Evolutionary conservation across 2,888 invertebrate genomes (phyloP).

Genomic region (Steinernema scapterisci): DNA sequence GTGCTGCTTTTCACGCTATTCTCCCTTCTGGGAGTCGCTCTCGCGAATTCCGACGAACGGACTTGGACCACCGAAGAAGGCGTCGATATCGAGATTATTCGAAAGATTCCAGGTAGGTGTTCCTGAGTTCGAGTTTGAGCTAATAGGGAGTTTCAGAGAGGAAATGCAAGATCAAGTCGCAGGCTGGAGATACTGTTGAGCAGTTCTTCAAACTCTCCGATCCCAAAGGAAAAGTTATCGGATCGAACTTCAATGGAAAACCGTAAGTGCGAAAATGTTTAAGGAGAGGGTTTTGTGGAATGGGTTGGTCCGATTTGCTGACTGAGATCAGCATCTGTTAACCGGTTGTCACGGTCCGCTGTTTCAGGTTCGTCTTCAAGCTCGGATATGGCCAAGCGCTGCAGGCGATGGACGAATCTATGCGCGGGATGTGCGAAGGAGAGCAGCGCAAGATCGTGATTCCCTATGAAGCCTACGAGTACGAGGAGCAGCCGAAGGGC

Average conservation of each 20-base stretch:
- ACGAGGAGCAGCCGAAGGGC: slow-evolving; percentile 54
- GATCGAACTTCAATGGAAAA: slow-evolving; percentile 63
- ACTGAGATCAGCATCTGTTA: too few relatives aligned
- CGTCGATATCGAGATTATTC: slow-evolving; percentile 65
- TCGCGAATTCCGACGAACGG: slow-evolving; percentile 46
- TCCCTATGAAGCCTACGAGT: slow-evolving; percentile 61
- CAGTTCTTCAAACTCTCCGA: slow-evolving; percentile 65
- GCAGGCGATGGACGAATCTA: slow-evolving; percentile 60
- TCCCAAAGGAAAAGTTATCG: slow-evolving; percentile 62
- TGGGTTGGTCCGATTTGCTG: background rate
- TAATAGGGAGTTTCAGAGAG: slow-evolving; percentile 45
- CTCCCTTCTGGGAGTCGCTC: slow-evolving; percentile 26
- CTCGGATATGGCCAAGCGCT: slow-evolving; percentile 62
- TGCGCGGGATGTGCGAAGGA: slow-evolving; percentile 60
- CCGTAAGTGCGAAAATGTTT: too few relatives aligned
- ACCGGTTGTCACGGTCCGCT: too few relatives aligned
- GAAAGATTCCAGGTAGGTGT: slow-evolving; percentile 60
- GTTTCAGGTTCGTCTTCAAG: slow-evolving; percentile 57
- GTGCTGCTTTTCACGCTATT: background rate
- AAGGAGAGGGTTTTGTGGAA: too few relatives aligned
- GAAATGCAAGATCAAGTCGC: slow-evolving; percentile 61
- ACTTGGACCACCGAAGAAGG: slow-evolving; percentile 66
- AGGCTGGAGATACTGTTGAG: slow-evolving; percentile 63
- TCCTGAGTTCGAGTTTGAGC: background rate
- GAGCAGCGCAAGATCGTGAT: slow-evolving; percentile 58